Evolutionary conservation across 2,888 invertebrate genomes (phyloP), one percentile per base, ranked within the genome.

Genomic region (Luffia ferchaultella): DNA sequence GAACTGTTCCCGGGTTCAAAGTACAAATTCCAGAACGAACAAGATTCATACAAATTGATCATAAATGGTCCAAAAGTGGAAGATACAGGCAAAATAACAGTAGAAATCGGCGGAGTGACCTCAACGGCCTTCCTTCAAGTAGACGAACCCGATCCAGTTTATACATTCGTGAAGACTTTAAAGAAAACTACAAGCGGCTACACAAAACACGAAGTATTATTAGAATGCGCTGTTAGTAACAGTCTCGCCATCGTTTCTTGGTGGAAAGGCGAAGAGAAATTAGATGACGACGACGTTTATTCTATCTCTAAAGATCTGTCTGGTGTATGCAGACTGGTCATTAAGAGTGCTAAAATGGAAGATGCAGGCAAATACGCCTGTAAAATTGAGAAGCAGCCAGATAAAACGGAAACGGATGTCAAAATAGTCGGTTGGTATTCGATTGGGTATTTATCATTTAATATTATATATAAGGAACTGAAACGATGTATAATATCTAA

Each of bases 1-100:
- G 98, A 98, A 87, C 86, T 97, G 48, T 98, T 98, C 85, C 89
- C 93, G 56, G 96, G 98, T 58, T 92, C 96, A 52, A 99, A 97
- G 78, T 98, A 95, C 76, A 97, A 98, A 80, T 95, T 99, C 77
- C 93, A 92, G 63, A 93, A 91, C 65, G 97, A 98, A 70, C 93
- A 92, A 63, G 96, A 97, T 66, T 89, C 91, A 1, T 97, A 98
- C 74, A 93, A 92, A 64, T 85, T 99, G 57, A 92, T 95, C 58
- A 96, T 99, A 63, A 88, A 88, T 70, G 90, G 88, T 63, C 97
- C 99, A 0, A 96, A 95, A 80, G 94, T 95, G 41, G 98, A 99
- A 62, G 99, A 99, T 73, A 93, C 93, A 59, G 99, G 98, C 62
- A 97, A 97, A 85, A 98, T 97, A 69, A 95, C 94, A 0, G 91